Percentiles rank a stretch among this genome's conserved stretches.
These are phyloP conservation scores for Aphelenchoides besseyi DNA, from an alignment of 1,140 invertebrate species.

Conservation along the genomic window DNA sequence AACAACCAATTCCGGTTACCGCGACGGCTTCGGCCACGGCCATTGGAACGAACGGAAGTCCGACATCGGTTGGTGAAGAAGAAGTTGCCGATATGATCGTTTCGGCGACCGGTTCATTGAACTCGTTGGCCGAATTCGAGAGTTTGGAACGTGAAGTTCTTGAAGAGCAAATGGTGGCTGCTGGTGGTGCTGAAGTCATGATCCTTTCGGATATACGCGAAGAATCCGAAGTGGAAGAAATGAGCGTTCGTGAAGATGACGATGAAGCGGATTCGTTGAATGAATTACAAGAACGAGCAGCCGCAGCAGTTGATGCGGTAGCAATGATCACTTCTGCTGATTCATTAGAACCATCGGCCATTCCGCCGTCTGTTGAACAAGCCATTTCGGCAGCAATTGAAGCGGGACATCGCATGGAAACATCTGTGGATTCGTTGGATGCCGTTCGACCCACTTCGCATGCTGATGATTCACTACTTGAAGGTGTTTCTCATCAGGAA, in stretches of 20 bases:
- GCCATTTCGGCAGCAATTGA: constrained; percentile 17
- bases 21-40: background rate
- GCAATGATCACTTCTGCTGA: constrained; percentile 49
- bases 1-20: constrained; percentile 22
- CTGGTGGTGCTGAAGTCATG: constrained; percentile 29
- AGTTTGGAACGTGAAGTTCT: constrained; percentile 46
- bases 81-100: constrained; percentile 23
- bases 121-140: constrained; percentile 55
- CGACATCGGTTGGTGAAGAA: background rate
- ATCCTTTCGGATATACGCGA: constrained; percentile 38
- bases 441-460: background rate
- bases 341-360: constrained; percentile 44
- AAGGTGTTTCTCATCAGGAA: constrained; percentile 47
- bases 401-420: constrained; percentile 27
- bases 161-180: constrained; percentile 31
- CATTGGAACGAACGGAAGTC: constrained; percentile 23
- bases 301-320: constrained; percentile 21
- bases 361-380: background rate
- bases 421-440: constrained; percentile 38
- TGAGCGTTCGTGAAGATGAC: constrained; percentile 41
- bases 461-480: constrained; percentile 48
- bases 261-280: constrained; percentile 28
- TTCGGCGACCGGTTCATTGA: constrained; percentile 45
- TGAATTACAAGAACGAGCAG: constrained; percentile 7
- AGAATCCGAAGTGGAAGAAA: constrained; percentile 54